A percentile compares a stretch with the other conserved stretches of the same genome.
Conservation (phyloP, 2,113 vertebrate genomes). For the Delphinus delphis region DNA sequence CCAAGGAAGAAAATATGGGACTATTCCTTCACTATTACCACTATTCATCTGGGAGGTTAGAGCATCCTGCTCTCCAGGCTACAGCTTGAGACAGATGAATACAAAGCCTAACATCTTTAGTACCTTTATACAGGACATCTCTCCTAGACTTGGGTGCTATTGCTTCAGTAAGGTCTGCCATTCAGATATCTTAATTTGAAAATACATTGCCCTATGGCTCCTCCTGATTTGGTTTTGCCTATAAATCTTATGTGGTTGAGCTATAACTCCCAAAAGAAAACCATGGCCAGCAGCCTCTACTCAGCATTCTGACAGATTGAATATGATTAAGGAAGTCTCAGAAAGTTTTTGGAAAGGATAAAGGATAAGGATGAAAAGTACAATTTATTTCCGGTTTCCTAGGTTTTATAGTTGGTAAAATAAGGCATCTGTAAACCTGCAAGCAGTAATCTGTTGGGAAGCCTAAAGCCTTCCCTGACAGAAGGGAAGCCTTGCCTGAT, state of each 20-base stretch:
- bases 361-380: not conserved
- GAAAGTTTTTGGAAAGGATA: not conserved
- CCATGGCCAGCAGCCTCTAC: not conserved
- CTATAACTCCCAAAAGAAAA: not conserved
- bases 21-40: not conserved
- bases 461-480: not conserved
- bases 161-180: not conserved
- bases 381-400: not conserved
- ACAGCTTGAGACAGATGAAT: not conserved
- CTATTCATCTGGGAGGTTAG: not conserved
- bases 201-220: not conserved
- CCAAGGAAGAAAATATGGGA: not conserved
- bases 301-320: not conserved
- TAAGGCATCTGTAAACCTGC: not conserved
- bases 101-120: not conserved
- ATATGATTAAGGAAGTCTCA: not conserved
- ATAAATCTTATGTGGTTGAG: not conserved
- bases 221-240: not conserved
- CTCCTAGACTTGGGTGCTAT: not conserved
- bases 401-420: not conserved
- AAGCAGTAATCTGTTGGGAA: not conserved
- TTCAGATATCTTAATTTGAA: conserved; percentile 25
- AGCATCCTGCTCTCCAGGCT: not conserved
- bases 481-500: not conserved
- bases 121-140: not conserved